Base-by-base conservation (phyloP, 2,113 vertebrate species). In the Cacatua alba region DNA sequence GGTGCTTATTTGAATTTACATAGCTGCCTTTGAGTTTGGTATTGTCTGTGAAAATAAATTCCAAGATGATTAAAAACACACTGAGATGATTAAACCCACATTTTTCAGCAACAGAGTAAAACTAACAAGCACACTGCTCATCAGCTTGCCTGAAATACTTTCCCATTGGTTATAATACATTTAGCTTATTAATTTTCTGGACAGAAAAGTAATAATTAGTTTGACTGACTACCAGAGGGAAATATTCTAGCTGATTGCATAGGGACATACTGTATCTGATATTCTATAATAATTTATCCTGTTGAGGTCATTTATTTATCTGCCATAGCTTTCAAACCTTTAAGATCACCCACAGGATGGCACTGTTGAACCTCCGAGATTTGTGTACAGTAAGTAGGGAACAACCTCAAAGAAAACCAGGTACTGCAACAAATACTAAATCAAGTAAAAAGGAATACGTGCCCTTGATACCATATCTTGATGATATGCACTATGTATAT, bases 311-410 rank as follows among this genome's bases (percentile, higher is more conserved):
- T 82, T 86, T 87, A 82, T 95, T 63, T 85, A 63, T 69, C 75
- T 76, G 55, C n/a, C 70, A 63, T 29, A 29, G 33, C 64, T 83
- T 37, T 31, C 16, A 70, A 62, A 69, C 17, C 85, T 55, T 20
- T 44, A 75, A 9, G 16, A 59, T 62, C 84, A 75, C 46, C 98
- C 98, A 98, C 97, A 94, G 96, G 98, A 94, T 98, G 98, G 98
- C 97, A 95, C 95, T 98, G 96, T 94, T 43, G 97, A 95, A 90
- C 97, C 97, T 98, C 68, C 10, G 31, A 92, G 96, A 19, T 44
- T 59, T 12, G 0, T 7, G 5, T 13, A 76, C 20, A n/a, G 9
- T 25, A 80, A 68, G 35, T 1, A 82, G 12, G 10, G 28, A 88
- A 76, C 64, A 88, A 52, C 24, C 33, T 94, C n/a, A 84, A 39